phyloP scores from a whole-genome alignment of 2,113 vertebrate genomes.

The Benitochromis conjunctus region DNA sequence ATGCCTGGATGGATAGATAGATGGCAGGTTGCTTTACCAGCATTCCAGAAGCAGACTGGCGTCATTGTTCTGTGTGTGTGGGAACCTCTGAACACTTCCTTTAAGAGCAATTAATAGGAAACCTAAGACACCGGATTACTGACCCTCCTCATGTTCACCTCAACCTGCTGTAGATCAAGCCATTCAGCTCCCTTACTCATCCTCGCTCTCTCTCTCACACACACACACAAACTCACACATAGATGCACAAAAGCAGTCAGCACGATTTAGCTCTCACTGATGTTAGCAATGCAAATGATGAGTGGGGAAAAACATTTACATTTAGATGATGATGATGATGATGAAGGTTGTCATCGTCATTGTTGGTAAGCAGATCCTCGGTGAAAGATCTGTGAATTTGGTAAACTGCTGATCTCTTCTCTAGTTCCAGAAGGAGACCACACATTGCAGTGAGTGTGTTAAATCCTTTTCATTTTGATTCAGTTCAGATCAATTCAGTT shows the following conservation, averaged over 20 bases:
- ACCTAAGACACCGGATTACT: slow-evolving; percentile 52
- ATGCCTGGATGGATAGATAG: slow-evolving; percentile 18
- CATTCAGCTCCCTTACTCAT: not conserved
- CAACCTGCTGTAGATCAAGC: slow-evolving; percentile 32
- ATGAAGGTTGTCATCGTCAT: not conserved
- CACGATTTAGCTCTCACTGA: not conserved
- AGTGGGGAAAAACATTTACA: not conserved
- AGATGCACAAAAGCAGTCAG: not conserved
- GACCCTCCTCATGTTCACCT: slow-evolving; percentile 60
- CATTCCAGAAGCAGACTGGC: slow-evolving; percentile 52
- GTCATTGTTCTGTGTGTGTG: slow-evolving; percentile 58
- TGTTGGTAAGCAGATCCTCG: not conserved
- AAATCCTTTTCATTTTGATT: not conserved
- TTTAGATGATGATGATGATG: rapidly evolving
- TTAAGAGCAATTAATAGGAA: slow-evolving; percentile 62
- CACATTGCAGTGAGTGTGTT: not conserved
- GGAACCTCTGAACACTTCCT: slow-evolving; percentile 60
- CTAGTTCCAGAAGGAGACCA: not conserved
- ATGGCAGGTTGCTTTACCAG: slow-evolving; percentile 23
- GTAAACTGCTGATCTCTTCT: not conserved
- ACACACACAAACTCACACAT: not conserved
- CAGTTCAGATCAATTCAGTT: not conserved
- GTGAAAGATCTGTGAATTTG: not conserved
- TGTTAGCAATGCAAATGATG: not conserved
- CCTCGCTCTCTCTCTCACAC: not conserved